Evolutionary conservation across 2,113 vertebrate genomes (phyloP), one percentile per base, ranked within the genome.

Genomic region (Ictalurus furcatus): DNA sequence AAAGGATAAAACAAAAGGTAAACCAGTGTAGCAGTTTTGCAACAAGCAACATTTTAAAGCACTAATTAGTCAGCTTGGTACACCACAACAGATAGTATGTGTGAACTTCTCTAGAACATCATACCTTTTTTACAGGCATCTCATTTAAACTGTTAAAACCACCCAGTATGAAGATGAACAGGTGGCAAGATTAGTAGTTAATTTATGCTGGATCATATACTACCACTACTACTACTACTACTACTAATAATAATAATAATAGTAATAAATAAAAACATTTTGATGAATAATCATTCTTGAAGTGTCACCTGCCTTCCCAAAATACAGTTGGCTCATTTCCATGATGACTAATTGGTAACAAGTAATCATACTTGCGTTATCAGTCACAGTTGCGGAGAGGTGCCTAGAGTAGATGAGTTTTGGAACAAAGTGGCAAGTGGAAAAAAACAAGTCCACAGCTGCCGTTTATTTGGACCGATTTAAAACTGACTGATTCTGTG

Each of bases 311-410:
- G 54, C 30, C 3, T 79, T 79, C 76, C 25, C 23, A 54, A 79
- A 44, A 79, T 6, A 52, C 44, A 80, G 52, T 19, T 56, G n/a
- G 52, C n/a, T 83, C 21, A 21, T 83, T 83, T 40, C 30, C 56
- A 40, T 61, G 34, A 83, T 82, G 56, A 82, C 44, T 79, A 52
- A 79, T n/a, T 79, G 23, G 44, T 16, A 54, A 54, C 28, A 58
- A 58, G 4, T 82, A 82, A 23, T 34, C 54, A 82, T 23, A 82
- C 80, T 82, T 59, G 80, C 37, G 30, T 59, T 82, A 82, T 82
- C 30, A 83, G 81, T 83, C 56, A 61, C 1, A 61, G 25, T 37
- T 61, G 30, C 23, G 34, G 56, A 23, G 3, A 25, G 9, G 8
- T 58, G 54, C 28, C 7, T 19, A 59, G 17, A 34, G 3, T 37